phyloP scores from a whole-genome alignment of 2,113 vertebrate genomes.

The Carassius gibelio region DNA sequence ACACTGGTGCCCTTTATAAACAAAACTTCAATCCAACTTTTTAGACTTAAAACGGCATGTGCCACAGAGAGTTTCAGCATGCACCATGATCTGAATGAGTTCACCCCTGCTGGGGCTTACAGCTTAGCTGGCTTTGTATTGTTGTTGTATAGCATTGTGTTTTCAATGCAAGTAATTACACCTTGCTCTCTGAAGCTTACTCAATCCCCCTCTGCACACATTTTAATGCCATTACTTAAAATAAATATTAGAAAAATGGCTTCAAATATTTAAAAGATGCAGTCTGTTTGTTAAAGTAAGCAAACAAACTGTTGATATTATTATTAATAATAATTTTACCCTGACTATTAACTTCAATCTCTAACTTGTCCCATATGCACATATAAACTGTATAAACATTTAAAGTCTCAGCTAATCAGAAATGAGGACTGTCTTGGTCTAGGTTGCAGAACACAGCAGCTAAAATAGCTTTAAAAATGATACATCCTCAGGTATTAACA shows the following conservation, averaged over 20 bases:
- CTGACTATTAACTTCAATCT: neutral
- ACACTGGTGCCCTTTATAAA: neutral
- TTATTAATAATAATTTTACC: neutral
- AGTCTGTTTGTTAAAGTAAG: neutral
- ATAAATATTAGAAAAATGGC: neutral
- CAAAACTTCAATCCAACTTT: conserved; percentile 14
- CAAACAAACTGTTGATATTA: neutral
- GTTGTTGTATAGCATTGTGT: conserved; percentile 34
- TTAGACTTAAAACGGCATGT: conserved; percentile 2
- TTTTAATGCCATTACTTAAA: neutral
- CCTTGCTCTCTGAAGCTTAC: neutral
- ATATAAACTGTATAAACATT: too few relatives aligned
- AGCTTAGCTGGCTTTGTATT: conserved; percentile 22
- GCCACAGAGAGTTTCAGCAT: conserved; percentile 4
- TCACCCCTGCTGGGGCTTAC: conserved; percentile 5
- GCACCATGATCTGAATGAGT: neutral
- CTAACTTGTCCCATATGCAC: neutral
- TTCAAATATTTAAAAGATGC: neutral
- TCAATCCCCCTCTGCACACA: neutral
- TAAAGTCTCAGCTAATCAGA: neutral
- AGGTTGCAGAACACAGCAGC: neutral
- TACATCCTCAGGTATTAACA: neutral
- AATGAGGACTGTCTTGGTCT: neutral
- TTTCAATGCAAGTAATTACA: conserved; percentile 36
- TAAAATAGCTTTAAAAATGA: neutral